phyloP scores from a whole-genome alignment of 2,113 vertebrate genomes.

The Chelonoidis abingdonii region DNA sequence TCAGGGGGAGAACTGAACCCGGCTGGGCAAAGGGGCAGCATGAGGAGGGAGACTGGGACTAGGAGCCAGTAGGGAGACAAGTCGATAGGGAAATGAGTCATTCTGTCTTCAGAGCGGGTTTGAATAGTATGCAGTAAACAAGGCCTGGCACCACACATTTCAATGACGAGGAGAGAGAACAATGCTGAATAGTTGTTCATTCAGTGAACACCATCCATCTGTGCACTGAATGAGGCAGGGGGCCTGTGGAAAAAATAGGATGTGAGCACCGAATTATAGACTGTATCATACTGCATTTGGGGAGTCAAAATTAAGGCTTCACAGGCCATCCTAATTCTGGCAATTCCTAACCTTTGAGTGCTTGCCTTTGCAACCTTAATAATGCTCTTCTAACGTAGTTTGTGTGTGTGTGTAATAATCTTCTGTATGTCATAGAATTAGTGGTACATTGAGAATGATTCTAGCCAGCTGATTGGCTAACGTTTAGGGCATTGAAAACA shows the following conservation, averaged over 20 bases:
- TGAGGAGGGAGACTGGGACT: not conserved
- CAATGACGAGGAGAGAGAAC: not conserved
- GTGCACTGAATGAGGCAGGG: not conserved
- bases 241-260: not conserved
- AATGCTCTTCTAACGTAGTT: not conserved
- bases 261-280: not conserved
- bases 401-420: not conserved
- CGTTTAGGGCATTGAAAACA: not conserved
- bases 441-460: not conserved
- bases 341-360: not conserved
- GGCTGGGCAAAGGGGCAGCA: not conserved
- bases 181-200: not conserved
- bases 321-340: not conserved
- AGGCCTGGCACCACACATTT: not conserved
- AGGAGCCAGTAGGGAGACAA: not conserved
- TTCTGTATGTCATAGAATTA: not conserved
- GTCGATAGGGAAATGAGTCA: not conserved
- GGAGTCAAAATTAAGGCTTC: not conserved
- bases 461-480: not conserved
- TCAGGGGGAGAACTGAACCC: rapidly evolving
- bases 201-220: not conserved
- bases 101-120: not conserved
- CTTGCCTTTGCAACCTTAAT: not conserved
- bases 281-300: too few species aligned
- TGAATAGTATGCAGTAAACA: not conserved